Evolutionary conservation across 2,888 invertebrate species (phyloP).

Genomic region (Lagria hirta): DNA sequence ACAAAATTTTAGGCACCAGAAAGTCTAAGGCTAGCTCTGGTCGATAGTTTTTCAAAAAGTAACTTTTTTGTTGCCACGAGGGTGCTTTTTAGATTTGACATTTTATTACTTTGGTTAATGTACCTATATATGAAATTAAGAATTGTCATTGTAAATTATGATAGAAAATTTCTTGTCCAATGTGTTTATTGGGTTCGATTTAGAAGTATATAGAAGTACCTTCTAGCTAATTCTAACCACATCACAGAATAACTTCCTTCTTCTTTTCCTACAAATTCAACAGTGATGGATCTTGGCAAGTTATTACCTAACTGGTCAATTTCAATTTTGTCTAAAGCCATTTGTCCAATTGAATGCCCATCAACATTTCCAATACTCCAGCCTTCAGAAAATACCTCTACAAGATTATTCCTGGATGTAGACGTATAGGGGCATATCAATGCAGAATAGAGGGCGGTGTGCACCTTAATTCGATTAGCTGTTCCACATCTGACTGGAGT

Average conservation of each 20-base stretch:
- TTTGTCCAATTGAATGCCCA: constrained; percentile 39
- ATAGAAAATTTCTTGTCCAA: constrained; percentile 9
- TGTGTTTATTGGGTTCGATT: constrained; percentile 3
- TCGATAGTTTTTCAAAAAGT: too few relatives aligned
- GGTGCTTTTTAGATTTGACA: too few relatives aligned
- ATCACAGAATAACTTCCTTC: constrained; percentile 73
- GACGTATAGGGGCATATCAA: constrained; percentile 61
- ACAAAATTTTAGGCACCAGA: too few relatives aligned
- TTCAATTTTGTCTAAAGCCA: constrained; percentile 55
- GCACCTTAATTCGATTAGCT: constrained; percentile 75
- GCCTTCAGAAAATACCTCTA: constrained; percentile 83
- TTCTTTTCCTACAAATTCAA: constrained; percentile 79
- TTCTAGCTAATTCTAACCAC: constrained; percentile 80
- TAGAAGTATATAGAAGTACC: constrained; percentile 47
- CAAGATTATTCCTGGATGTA: constrained; percentile 63
- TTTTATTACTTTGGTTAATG: too few relatives aligned
- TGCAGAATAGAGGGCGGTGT: constrained; percentile 63
- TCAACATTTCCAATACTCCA: constrained; percentile 61
- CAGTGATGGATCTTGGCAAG: constrained; percentile 68
- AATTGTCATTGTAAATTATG: too few relatives aligned
- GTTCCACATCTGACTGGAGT: constrained; percentile 67
- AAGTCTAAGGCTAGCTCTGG: too few relatives aligned
- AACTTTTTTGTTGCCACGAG: too few relatives aligned
- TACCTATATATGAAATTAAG: too few relatives aligned
- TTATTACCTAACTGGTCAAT: constrained; percentile 64